A percentile compares a stretch with the other conserved stretches of the same genome.
phyloP scores from a whole-genome alignment of 2,888 invertebrate species.

The Drosophila pseudotakahashii region DNA sequence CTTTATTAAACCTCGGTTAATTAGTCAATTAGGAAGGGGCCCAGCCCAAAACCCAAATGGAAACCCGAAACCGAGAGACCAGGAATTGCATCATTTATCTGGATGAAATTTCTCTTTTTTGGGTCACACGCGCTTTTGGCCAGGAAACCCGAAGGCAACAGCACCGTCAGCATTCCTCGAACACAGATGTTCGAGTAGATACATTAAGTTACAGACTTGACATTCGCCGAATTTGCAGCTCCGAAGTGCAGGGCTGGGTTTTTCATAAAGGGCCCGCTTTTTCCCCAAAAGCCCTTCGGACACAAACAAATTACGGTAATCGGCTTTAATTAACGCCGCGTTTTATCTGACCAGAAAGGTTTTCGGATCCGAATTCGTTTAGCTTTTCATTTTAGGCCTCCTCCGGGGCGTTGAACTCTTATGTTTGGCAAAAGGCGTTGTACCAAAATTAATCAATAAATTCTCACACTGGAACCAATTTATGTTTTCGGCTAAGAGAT shows the following conservation, averaged over 20 bases:
- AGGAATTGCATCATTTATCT: constrained; percentile 75
- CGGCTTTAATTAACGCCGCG: constrained; percentile 74
- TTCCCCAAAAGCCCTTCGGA: constrained; percentile 48
- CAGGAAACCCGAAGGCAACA: constrained; percentile 35
- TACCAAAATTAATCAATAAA: constrained; percentile 52
- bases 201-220: constrained; percentile 60
- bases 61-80: not conserved
- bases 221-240: constrained; percentile 62
- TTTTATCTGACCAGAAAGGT: constrained; percentile 63
- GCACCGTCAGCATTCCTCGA: constrained; percentile 23
- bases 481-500: constrained; percentile 55
- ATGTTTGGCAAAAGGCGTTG: constrained; percentile 62
- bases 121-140: constrained; percentile 65
- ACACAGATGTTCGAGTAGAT: constrained; percentile 1
- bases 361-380: constrained; percentile 13
- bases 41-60: constrained; percentile 21
- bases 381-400: constrained; percentile 33
- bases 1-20: constrained; percentile 44
- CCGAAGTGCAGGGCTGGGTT: constrained; percentile 37
- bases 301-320: constrained; percentile 75
- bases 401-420: constrained; percentile 62
- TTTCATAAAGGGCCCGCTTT: constrained; percentile 27
- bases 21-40: constrained; percentile 56
- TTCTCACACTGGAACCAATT: constrained; percentile 59
- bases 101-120: constrained; percentile 66